Conservation (phyloP, 1,140 invertebrate genomes). For the Ericerus pela region DNA sequence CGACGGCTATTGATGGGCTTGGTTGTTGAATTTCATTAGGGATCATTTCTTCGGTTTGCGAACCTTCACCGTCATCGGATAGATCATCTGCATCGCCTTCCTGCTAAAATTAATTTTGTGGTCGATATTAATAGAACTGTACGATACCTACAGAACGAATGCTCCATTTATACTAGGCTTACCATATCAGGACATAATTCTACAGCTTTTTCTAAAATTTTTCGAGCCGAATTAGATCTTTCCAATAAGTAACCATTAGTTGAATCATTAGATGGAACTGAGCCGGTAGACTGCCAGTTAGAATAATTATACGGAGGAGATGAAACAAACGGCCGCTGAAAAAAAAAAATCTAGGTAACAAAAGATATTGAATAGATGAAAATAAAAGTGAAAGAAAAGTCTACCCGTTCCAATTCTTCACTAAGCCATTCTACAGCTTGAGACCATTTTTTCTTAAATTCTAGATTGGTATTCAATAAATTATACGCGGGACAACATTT, state of each 20-base stretch:
- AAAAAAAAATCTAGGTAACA: too few species aligned
- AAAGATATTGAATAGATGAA: too few species aligned
- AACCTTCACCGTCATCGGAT: slow-evolving; percentile 12
- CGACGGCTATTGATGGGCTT: background rate
- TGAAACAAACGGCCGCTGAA: background rate
- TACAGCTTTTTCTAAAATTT: slow-evolving; percentile 69
- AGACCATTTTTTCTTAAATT: slow-evolving; percentile 72
- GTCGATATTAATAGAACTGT: background rate
- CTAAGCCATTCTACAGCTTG: slow-evolving; percentile 84
- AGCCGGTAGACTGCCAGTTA: background rate
- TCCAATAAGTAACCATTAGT: slow-evolving; percentile 90
- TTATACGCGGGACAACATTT: slow-evolving; percentile 59
- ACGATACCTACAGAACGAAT: background rate
- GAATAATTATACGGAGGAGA: background rate
- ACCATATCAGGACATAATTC: slow-evolving; percentile 69
- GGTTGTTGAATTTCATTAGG: background rate
- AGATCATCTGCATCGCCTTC: slow-evolving; percentile 9
- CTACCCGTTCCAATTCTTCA: slow-evolving; percentile 75
- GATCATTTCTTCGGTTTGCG: slow-evolving; percentile 1
- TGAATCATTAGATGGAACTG: slow-evolving; percentile 72
- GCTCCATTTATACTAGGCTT: slow-evolving; percentile 19
- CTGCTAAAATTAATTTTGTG: background rate
- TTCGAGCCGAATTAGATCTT: slow-evolving; percentile 79
- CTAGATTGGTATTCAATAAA: slow-evolving; percentile 57
- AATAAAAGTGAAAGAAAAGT: background rate